Base-by-base conservation (phyloP, 2,113 vertebrate genomes). In the Semnornis frantzii region DNA sequence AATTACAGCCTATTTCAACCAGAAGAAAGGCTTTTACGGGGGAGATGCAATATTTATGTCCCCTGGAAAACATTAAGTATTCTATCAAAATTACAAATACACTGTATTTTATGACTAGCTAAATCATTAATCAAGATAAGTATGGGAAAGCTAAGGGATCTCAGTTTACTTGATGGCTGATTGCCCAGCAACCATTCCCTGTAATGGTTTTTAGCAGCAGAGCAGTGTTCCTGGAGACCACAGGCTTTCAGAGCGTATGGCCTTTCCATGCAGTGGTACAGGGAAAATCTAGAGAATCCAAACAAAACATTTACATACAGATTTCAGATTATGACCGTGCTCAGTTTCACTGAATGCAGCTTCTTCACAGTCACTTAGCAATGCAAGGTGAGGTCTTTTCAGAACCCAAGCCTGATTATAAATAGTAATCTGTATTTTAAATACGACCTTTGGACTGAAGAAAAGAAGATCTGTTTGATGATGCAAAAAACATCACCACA, bases 51-150 rank as follows among this genome's bases (percentile, higher is more conserved):
- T 85, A 95, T 97, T 97, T 93, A 97, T 95, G 96, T 97, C 95
- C 73, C 71, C 89, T 97, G 92, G 91, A 96, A 95, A 95, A 72
- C 97, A 98, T 94, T 72, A 97, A 92, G 75, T 57, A 93, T 84
- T 91, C 87, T 95, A 91, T 92, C 95, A 97, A 94, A 96, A 97
- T 93, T 94, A 96, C 95, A 97, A 97, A 96, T 90, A 96, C n/a
- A 37, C 54, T 94, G 90, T 97, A 95, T 97, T 98, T 97, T 96
- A 97, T 96, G 97, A 96, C 87, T 84, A 89, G 94, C 95, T 97
- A 95, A 97, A 97, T 97, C 97, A 97, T 98, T 97, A 98, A 98
- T 97, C 97, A 95, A 97, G 97, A 91, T 97, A 96, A 97, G 97
- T 64, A 96, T 24, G 92, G 70, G 66, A 93, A 95, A 97, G 95